Evolutionary conservation across 2,113 vertebrate genomes (phyloP).

Genomic region (Nibea albiflora): DNA sequence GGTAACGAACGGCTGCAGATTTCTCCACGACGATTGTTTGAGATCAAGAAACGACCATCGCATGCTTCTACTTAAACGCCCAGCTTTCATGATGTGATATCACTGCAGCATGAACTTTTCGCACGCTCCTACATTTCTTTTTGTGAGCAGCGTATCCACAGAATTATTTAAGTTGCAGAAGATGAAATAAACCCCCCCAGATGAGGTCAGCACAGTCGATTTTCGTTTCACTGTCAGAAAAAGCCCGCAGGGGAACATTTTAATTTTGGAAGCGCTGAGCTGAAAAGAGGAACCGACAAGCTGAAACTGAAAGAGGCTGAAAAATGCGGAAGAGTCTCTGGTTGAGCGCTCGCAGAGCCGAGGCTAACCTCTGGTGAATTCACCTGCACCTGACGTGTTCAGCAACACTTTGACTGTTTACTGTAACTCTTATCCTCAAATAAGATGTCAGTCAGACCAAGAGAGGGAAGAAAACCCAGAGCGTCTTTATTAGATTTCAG

Average conservation of each 20-base stretch:
- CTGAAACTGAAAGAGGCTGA: slow-evolving; percentile 6
- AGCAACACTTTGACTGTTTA: neutral
- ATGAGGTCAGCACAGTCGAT: neutral
- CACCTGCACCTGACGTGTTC: neutral
- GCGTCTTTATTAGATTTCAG: neutral
- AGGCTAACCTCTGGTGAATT: neutral
- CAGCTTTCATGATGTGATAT: too few species aligned
- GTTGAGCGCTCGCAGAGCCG: neutral
- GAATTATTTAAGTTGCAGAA: too few species aligned
- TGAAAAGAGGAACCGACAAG: slow-evolving; percentile 61
- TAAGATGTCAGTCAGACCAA: too few species aligned
- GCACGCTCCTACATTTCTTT: too few species aligned
- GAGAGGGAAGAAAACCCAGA: neutral
- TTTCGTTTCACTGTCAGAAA: too few species aligned
- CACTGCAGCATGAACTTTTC: too few species aligned
- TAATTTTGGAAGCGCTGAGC: slow-evolving; percentile 12
- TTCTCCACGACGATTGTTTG: too few species aligned
- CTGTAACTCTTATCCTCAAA: neutral
- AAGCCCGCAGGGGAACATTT: neutral
- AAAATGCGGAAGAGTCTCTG: slow-evolving; percentile 62
- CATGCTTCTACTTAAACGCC: too few species aligned
- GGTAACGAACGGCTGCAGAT: slow-evolving; percentile 2
- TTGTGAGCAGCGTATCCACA: too few species aligned
- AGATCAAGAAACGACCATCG: too few species aligned
- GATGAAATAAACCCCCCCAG: neutral